phyloP scores from a whole-genome alignment of 2,113 vertebrate genomes.

The Peromyscus maniculatus region DNA sequence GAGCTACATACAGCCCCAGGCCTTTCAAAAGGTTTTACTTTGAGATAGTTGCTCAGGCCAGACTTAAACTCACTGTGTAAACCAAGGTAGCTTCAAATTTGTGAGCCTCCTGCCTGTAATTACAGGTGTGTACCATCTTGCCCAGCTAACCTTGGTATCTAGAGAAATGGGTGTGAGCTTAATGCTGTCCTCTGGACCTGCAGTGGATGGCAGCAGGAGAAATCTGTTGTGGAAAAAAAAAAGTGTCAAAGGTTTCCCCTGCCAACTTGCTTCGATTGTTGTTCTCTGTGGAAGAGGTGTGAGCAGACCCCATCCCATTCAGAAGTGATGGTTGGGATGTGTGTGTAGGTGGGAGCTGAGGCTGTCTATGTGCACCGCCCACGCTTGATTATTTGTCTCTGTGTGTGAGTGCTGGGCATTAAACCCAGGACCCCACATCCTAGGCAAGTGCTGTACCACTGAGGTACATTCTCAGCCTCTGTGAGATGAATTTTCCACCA shows the following conservation, averaged over 20 bases:
- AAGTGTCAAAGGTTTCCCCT: background rate
- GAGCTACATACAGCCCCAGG: no score
- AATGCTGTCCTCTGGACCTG: background rate
- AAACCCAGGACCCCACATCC: background rate
- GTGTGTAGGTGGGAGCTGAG: background rate
- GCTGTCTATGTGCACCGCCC: background rate
- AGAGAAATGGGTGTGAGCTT: background rate
- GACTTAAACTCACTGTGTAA: background rate
- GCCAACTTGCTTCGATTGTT: background rate
- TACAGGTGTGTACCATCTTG: background rate
- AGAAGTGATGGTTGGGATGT: background rate
- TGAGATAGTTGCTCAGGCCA: background rate
- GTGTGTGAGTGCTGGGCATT: background rate
- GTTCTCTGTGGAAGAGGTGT: background rate
- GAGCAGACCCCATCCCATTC: background rate
- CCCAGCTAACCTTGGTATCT: background rate
- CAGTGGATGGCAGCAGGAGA: background rate
- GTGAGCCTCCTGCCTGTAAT: background rate
- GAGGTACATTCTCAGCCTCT: background rate
- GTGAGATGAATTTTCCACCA: background rate
- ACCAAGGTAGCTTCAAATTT: background rate
- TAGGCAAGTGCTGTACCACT: background rate
- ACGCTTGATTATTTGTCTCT: background rate
- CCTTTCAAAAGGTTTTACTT: background rate
- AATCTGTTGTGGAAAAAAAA: background rate